Evolutionary conservation across 2,888 invertebrate genomes (phyloP).

Genomic region (Digitonthophagus gazella): DNA sequence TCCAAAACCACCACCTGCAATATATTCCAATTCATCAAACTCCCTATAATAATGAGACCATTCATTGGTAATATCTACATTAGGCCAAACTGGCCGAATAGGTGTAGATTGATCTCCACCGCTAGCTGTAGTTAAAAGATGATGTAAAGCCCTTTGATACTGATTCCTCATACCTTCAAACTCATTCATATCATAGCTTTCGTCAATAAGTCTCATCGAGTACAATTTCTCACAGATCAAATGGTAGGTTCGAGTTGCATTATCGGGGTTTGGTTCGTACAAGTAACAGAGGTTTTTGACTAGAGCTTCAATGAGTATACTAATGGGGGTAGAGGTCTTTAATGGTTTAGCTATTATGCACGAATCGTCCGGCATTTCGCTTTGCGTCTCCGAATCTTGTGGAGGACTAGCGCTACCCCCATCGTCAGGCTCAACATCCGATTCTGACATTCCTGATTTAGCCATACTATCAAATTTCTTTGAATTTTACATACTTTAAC

Average conservation of each 20-base stretch:
- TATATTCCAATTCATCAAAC: slow-evolving; percentile 67
- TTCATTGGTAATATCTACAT: slow-evolving; percentile 55
- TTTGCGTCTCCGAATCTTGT: neutral
- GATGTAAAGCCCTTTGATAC: slow-evolving; percentile 66
- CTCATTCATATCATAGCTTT: slow-evolving; percentile 67
- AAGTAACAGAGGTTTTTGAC: slow-evolving; percentile 67
- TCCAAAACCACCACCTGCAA: slow-evolving; percentile 76
- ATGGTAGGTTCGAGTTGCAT: slow-evolving; percentile 61
- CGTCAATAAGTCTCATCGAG: slow-evolving; percentile 68
- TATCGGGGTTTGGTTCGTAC: slow-evolving; percentile 59
- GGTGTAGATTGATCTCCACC: slow-evolving; percentile 56
- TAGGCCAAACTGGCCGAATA: slow-evolving; percentile 56
- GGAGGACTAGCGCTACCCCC: slow-evolving; percentile 18
- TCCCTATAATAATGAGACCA: slow-evolving; percentile 68
- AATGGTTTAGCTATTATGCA: slow-evolving; percentile 26
- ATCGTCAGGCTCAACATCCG: slow-evolving; percentile 28
- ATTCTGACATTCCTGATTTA: slow-evolving; percentile 35
- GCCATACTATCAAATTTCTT: slow-evolving; percentile 31
- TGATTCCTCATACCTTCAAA: slow-evolving; percentile 68
- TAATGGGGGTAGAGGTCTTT: slow-evolving; percentile 59
- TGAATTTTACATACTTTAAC: neutral
- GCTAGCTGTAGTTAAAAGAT: slow-evolving; percentile 61
- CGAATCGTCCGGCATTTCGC: slow-evolving; percentile 4
- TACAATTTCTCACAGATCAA: slow-evolving; percentile 67
- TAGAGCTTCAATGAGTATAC: slow-evolving; percentile 68